Base-by-base conservation (phyloP, 2,797 vertebrate genomes). In the Triplophysa yarkandensis region DNA sequence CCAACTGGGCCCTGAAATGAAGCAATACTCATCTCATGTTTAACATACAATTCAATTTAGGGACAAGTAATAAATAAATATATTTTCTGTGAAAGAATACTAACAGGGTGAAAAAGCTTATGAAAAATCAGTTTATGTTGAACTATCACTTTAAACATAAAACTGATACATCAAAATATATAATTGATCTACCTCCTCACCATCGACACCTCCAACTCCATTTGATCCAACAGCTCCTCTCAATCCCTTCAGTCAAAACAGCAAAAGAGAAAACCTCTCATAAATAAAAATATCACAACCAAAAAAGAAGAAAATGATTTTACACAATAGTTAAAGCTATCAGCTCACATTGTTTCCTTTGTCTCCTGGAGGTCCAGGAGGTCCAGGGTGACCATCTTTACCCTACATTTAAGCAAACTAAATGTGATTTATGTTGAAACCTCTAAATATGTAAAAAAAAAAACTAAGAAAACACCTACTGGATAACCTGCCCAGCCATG, bases 131-230 rank as follows among this genome's bases (percentile, higher is more conserved):
- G n/a, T n/a, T n/a, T n/a, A n/a, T n/a, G n/a, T n/a, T n/a, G n/a
- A 48, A 21, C 44, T 8, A 19, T 19, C n/a, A 6, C 17, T 48
- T 48, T 21, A 48, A 48, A 48, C 4, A 21, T 48, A 48, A 55
- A 21, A 67, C 27, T 27, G 1, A 25, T 41, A 50, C 55, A 85
- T 79, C 68, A 87, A 85, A 71, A 82, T 80, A 46, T 85, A 75
- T 86, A 82, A 90, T 88, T 85, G 87, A 88, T 91, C 83, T 93
- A 93, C 92, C 92, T 92, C 91, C 90, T 93, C 92, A 92, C 92
- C 92, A 91, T 93, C 89, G 87, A 92, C 85, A 86, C 92, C 92
- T 82, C 86, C 80, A 84, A 80, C 81, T 82, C 92, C 91, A 61
- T 86, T 74, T 65, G 75, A 79, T 34, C 92, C 92, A 41, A 43